Evolutionary conservation across 2,888 invertebrate genomes (phyloP), one percentile per base, ranked within the genome.

Genomic region (Tillus elongatus): DNA sequence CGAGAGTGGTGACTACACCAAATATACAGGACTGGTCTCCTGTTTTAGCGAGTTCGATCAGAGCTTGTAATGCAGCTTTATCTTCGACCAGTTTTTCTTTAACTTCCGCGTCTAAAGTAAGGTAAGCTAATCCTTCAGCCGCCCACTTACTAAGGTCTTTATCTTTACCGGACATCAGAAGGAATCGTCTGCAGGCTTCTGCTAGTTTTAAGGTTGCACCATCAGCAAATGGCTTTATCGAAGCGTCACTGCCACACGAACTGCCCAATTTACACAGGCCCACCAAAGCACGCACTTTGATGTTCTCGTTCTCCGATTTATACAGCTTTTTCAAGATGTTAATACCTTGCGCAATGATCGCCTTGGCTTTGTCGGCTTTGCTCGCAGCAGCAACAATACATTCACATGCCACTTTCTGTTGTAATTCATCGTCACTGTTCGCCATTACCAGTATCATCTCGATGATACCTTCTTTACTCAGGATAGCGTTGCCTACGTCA

Each of bases 391-490:
- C 91, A 41, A 97, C 88, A 31, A 99, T 81, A 51, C 97, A 93
- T 65, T 98, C 98, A 57, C 92, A 92, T 0, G 98, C 89, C 13
- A 41, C 61, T 65, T 84, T 85, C 70, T 97, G 84, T 58, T 96
- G 91, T 1, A 95, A 66, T 9, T 74, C 49, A 57, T 95, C 89
- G n/a, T 92, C 91, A 6, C 88, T 85, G 41, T 84, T 84, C 2
- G 97, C 97, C 92, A 98, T 93, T 3, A 88, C 88, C 15, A 98
- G 69, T 63, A 98, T 92, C 86, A 98, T 92, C 64, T 93, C 88
- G 52, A 96, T 73, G 41, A 98, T 86, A 15, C 92, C 92, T 41
- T 19, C 24, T 19, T 19, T 19, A 6, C 24, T n/a, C n/a, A n/a
- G n/a, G n/a, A 10, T 29, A 8, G 12, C 29, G 6, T 93, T 92